Conservation (phyloP, 2,888 invertebrate species). For the Drosophila nigricruria region DNA sequence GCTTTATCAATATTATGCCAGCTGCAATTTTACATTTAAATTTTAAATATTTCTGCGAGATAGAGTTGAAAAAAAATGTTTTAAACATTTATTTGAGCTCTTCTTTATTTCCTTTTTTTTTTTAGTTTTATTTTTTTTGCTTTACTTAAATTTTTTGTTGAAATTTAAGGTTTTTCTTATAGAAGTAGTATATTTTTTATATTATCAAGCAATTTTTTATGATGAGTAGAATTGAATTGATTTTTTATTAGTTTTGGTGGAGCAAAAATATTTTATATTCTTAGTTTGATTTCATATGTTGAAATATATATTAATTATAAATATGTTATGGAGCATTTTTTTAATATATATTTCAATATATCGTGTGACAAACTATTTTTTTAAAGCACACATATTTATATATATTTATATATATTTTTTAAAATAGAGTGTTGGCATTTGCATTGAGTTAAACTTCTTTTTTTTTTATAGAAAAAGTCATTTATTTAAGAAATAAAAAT, state of each 20-base stretch:
- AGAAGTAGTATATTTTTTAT: neutral
- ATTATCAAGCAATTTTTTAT: neutral
- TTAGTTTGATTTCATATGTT: neutral
- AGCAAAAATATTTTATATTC: neutral
- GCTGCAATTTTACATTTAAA: constrained; percentile 6
- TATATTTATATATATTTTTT: too few relatives aligned
- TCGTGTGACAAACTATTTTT: neutral
- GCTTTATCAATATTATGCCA: constrained; percentile 12
- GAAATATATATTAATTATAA: neutral
- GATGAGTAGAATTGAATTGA: neutral
- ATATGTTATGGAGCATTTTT: neutral
- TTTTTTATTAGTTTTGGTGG: too few relatives aligned
- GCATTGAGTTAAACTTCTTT: too few relatives aligned
- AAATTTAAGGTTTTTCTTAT: neutral
- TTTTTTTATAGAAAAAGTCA: too few relatives aligned
- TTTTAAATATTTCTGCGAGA: neutral
- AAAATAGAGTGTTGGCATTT: too few relatives aligned
- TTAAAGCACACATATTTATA: too few relatives aligned
- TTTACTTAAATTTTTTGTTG: neutral
- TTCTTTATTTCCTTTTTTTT: neutral
- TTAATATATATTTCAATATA: neutral
- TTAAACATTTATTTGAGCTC: neutral
- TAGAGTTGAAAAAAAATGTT: neutral
- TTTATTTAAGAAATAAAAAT: too few relatives aligned
- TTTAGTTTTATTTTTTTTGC: neutral